These are phyloP conservation scores for Cygnus olor DNA, from an alignment of 2,797 vertebrate species.

Conservation along the genomic window DNA sequence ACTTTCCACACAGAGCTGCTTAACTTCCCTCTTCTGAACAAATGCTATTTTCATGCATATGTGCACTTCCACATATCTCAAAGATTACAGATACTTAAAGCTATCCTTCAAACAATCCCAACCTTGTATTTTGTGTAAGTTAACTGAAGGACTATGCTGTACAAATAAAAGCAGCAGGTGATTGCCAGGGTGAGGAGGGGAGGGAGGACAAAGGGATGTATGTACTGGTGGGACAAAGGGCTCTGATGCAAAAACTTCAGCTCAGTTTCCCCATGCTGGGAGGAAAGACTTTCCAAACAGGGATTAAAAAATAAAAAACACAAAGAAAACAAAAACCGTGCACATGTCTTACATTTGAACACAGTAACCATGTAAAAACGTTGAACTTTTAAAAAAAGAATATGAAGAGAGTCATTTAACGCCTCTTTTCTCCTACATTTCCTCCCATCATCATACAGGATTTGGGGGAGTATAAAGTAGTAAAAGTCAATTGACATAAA, in stretches of 20 bases:
- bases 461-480: not conserved
- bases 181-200: fast-evolving
- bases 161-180: not conserved
- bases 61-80: not conserved
- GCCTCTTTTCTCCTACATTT: not conserved
- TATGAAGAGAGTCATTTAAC: not conserved
- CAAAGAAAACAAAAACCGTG: not conserved
- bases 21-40: not conserved
- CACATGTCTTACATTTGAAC: not conserved
- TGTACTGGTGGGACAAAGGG: too few relatives aligned
- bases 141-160: not conserved
- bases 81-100: not conserved
- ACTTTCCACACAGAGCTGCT: not conserved
- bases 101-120: not conserved
- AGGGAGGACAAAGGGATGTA: not conserved
- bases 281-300: not conserved
- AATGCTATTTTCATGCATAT: not conserved
- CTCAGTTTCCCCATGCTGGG: not conserved
- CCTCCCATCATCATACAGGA: not conserved
- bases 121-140: not conserved
- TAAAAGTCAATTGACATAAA: not conserved
- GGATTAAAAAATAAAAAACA: not conserved
- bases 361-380: not conserved
- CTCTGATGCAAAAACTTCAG: not conserved
- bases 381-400: not conserved